Conservation (phyloP, 2,888 invertebrate genomes). For the Drosophila sordidapex region DNA sequence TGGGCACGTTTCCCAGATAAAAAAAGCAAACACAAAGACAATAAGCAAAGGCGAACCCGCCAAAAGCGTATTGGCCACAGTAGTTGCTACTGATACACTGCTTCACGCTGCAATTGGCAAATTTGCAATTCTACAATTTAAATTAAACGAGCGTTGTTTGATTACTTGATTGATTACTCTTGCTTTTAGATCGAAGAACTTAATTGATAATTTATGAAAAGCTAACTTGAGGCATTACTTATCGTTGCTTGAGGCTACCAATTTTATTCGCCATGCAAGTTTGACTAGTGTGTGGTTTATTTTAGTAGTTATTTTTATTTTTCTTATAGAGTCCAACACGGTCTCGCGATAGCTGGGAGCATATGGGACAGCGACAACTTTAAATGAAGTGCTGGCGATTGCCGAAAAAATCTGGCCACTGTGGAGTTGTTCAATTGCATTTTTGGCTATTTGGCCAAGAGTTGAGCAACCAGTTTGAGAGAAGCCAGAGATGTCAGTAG, state of each 20-base stretch:
- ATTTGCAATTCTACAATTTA: neutral
- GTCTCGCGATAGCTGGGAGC: constrained; percentile 1
- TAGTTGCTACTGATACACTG: constrained; percentile 15
- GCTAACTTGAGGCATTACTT: neutral
- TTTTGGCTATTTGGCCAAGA: constrained; percentile 34
- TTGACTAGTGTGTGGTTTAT: neutral
- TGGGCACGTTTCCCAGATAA: constrained; percentile 50
- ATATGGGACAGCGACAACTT: constrained; percentile 34
- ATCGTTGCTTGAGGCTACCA: too few species aligned
- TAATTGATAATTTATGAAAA: neutral
- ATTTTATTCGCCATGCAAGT: neutral
- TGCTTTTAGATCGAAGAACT: neutral
- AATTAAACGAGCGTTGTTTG: neutral
- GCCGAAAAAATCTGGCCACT: constrained; percentile 30
- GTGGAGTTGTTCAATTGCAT: constrained; percentile 33
- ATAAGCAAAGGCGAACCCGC: constrained; percentile 1
- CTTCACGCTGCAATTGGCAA: neutral
- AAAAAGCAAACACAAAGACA: constrained; percentile 10
- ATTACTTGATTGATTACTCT: neutral
- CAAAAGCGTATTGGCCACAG: constrained; percentile 3
- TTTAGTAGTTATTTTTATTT: neutral
- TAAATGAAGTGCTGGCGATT: constrained; percentile 39
- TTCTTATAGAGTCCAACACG: constrained; percentile 14
- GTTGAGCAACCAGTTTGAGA: constrained; percentile 68
- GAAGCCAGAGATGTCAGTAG: constrained; percentile 64